These are phyloP conservation scores for Tachystola acroxantha DNA, from an alignment of 2,888 invertebrate genomes.

Conservation along the genomic window DNA sequence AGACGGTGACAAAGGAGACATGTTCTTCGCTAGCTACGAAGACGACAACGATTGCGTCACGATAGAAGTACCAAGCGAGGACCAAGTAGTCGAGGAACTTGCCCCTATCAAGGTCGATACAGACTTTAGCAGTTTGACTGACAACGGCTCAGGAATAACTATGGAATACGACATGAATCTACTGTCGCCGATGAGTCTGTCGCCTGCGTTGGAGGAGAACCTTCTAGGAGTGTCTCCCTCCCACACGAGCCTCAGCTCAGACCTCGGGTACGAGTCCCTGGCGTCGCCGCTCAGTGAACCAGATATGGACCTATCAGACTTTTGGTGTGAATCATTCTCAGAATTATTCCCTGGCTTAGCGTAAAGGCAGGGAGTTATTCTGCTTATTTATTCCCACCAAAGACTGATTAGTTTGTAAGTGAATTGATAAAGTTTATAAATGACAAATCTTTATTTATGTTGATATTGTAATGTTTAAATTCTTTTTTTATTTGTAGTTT, in stretches of 20 bases:
- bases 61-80: constrained; percentile 82
- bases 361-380: constrained; percentile 47
- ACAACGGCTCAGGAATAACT: constrained; percentile 40
- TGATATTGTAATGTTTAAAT: constrained; percentile 13
- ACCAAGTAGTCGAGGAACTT: constrained; percentile 59
- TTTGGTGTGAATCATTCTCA: constrained; percentile 86
- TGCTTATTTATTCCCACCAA: constrained; percentile 50
- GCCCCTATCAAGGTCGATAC: constrained; percentile 41
- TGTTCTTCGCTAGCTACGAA: constrained; percentile 85
- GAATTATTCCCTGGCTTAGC: constrained; percentile 87
- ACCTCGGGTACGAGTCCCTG: constrained; percentile 70
- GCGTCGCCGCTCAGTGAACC: constrained; percentile 69
- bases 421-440: constrained; percentile 27
- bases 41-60: constrained; percentile 86
- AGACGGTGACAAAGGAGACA: constrained; percentile 72
- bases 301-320: constrained; percentile 76
- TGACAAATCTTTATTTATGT: constrained; percentile 35
- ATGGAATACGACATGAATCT: constrained; percentile 63
- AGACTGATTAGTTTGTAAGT: constrained; percentile 67
- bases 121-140: constrained; percentile 41
- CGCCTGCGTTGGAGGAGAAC: constrained; percentile 53
- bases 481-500: constrained; percentile 25
- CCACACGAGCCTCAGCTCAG: constrained; percentile 61
- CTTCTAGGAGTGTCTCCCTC: constrained; percentile 57
- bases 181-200: constrained; percentile 63